These are phyloP conservation scores for Bos javanicus DNA, from an alignment of 2,113 vertebrate genomes.

Conservation along the genomic window DNA sequence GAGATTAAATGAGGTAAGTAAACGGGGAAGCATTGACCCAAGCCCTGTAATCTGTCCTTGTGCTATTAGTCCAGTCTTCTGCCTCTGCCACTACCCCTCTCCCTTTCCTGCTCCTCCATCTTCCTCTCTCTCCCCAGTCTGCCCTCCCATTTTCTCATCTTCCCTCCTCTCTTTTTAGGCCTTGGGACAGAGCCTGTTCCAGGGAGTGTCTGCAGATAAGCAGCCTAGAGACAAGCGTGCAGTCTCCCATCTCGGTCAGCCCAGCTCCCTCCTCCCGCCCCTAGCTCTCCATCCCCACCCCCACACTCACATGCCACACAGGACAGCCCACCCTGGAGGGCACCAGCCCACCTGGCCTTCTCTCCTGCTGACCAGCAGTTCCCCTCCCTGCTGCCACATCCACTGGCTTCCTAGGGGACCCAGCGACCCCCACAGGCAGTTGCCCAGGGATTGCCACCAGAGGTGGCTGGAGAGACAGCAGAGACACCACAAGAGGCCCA, in stretches of 20 bases:
- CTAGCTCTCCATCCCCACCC: not conserved
- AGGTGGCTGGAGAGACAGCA: not conserved
- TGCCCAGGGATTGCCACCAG: not conserved
- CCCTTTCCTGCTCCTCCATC: not conserved
- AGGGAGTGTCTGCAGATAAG: not conserved
- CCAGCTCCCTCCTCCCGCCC: not conserved
- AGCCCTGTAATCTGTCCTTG: fast-evolving
- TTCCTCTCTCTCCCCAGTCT: not conserved
- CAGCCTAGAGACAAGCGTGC: not conserved
- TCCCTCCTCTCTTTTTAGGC: not conserved
- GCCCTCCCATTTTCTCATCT: not conserved
- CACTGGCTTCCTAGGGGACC: no score
- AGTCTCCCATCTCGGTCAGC: not conserved
- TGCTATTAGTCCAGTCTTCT: fast-evolving
- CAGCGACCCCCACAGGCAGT: not conserved
- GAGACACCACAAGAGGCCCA: not conserved
- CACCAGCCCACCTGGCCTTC: not conserved
- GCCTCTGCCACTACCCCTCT: not conserved
- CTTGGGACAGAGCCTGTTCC: not conserved
- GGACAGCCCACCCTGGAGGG: not conserved
- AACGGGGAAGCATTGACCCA: fast-evolving
- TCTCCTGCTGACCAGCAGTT: not conserved
- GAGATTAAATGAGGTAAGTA: not conserved
- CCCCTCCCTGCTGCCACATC: no score
- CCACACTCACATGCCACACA: not conserved